These are phyloP conservation scores for Tigriopus californicus DNA, from an alignment of 2,888 invertebrate genomes.

Conservation along the genomic window DNA sequence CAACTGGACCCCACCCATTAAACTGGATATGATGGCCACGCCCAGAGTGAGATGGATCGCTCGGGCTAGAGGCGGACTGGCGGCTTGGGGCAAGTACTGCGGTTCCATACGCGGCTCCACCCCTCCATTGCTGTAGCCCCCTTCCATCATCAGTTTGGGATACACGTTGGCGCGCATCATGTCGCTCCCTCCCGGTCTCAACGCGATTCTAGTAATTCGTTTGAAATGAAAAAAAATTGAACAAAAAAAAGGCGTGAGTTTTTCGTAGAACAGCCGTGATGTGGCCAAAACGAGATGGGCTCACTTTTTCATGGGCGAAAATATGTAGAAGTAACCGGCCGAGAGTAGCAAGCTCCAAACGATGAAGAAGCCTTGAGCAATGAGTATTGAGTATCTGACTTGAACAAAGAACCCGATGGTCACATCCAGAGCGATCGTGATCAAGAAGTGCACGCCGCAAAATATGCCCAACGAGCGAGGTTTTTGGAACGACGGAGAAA, in stretches of 20 bases:
- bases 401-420: constrained; percentile 22
- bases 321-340: constrained; percentile 46
- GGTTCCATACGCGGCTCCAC: neutral
- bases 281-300: neutral
- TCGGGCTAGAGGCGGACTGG: constrained; percentile 41
- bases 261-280: too few species aligned
- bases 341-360: constrained; percentile 65
- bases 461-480: constrained; percentile 58
- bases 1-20: constrained; percentile 2
- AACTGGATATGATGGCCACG: constrained; percentile 41
- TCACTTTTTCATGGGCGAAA: constrained; percentile 22
- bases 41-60: constrained; percentile 77
- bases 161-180: constrained; percentile 15
- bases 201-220: constrained; percentile 14
- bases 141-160: constrained; percentile 3
- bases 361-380: constrained; percentile 59
- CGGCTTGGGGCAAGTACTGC: constrained; percentile 20
- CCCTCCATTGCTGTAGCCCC: neutral
- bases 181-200: constrained; percentile 22
- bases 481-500: constrained; percentile 40
- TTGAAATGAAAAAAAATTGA: too few species aligned
- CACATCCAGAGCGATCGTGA: constrained; percentile 64
- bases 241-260: too few species aligned
- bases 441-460: constrained; percentile 52
- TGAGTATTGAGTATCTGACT: constrained; percentile 23